A percentile compares a stretch with the other conserved stretches of the same genome.
Evolutionary conservation across 2,113 vertebrate species (phyloP).

Genomic region (Apodemus speciosus): DNA sequence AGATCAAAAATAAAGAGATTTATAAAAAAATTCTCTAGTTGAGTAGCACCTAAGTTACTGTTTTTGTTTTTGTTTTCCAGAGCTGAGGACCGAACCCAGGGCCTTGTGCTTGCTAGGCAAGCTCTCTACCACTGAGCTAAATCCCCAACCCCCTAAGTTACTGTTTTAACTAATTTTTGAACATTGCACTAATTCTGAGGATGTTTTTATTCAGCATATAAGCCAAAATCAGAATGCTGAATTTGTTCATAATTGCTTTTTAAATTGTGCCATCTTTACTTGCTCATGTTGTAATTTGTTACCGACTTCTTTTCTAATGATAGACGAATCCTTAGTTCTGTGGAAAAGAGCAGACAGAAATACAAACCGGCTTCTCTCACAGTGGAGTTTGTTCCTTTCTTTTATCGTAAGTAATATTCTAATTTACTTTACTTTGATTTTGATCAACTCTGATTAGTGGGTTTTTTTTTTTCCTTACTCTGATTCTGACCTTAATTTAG

Average conservation of each 20-base stretch:
- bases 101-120: too few relatives aligned
- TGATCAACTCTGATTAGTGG: conserved; percentile 40
- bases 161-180: conserved; percentile 39
- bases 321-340: conserved; percentile 90
- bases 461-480: conserved; percentile 6
- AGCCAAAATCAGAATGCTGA: conserved; percentile 59
- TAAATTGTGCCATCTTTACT: conserved; percentile 17
- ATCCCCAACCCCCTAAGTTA: not conserved
- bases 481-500: conserved; percentile 8
- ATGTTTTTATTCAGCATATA: conserved; percentile 40
- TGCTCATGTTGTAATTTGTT: conserved; percentile 59
- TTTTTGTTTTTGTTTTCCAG: not conserved
- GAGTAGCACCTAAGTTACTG: conserved; percentile 17
- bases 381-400: conserved; percentile 98
- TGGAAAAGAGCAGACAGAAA: conserved; percentile 97
- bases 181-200: not conserved
- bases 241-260: conserved; percentile 51
- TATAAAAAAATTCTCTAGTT: not conserved
- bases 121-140: too few relatives aligned
- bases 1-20: too few relatives aligned
- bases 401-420: conserved; percentile 94
- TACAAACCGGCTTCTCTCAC: conserved; percentile 97
- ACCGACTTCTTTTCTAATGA: conserved; percentile 71
- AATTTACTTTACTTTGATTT: conserved; percentile 50
- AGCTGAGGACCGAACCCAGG: too few relatives aligned